Evolutionary conservation across 2,888 invertebrate species (phyloP).

Genomic region (Diabrotica balteata): DNA sequence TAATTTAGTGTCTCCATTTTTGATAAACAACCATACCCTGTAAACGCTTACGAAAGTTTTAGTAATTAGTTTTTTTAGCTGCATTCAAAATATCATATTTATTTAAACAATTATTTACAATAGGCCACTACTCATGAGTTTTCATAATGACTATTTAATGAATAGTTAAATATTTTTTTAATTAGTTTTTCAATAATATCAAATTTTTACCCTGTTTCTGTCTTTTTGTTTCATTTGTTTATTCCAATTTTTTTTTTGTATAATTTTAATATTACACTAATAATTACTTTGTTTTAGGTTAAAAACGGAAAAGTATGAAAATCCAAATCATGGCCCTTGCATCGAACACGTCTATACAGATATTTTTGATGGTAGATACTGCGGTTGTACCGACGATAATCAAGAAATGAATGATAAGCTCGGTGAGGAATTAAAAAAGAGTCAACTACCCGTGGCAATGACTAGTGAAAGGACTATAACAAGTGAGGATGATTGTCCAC

Average conservation of each 20-base stretch:
- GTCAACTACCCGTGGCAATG: not conserved
- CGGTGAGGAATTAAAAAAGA: slow-evolving; percentile 38
- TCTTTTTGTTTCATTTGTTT: too few species aligned
- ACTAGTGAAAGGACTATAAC: slow-evolving; percentile 26
- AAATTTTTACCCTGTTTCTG: too few species aligned
- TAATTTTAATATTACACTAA: slow-evolving; percentile 28
- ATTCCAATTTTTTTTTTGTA: slow-evolving; percentile 3
- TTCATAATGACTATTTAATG: too few species aligned
- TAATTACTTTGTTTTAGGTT: slow-evolving; percentile 10
- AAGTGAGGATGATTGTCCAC: slow-evolving; percentile 24
- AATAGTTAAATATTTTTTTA: too few species aligned
- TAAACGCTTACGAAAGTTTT: too few species aligned
- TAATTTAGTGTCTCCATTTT: too few species aligned
- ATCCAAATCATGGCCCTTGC: slow-evolving; percentile 39
- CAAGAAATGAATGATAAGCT: slow-evolving; percentile 41
- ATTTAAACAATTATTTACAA: too few species aligned
- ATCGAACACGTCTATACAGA: slow-evolving; percentile 49
- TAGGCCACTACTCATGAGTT: too few species aligned
- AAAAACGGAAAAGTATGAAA: slow-evolving; percentile 48
- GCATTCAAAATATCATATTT: too few species aligned
- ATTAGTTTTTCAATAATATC: too few species aligned
- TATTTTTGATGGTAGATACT: slow-evolving; percentile 44
- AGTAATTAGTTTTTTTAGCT: too few species aligned
- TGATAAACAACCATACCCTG: too few species aligned
- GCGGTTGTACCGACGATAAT: slow-evolving; percentile 44